These are phyloP conservation scores for Amiota communis DNA, from an alignment of 2,888 invertebrate species.

Conservation along the genomic window DNA sequence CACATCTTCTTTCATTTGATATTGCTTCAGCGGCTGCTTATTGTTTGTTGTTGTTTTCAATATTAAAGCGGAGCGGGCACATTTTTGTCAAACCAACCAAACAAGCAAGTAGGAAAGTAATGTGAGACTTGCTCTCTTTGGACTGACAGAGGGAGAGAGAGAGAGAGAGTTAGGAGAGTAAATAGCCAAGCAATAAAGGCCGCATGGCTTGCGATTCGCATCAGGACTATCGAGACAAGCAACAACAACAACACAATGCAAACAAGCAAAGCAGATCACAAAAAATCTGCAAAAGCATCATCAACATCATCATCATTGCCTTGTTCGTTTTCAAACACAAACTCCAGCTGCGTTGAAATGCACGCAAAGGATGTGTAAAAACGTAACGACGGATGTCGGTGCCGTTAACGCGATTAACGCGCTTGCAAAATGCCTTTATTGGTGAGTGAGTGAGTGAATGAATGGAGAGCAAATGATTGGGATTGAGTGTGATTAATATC, in stretches of 20 bases:
- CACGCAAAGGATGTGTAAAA: slow-evolving; percentile 6
- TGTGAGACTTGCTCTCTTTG: background rate
- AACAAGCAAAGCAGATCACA: background rate
- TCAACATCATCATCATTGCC: no score
- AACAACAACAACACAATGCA: slow-evolving; percentile 4
- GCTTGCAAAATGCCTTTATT: background rate
- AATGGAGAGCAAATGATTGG: no score
- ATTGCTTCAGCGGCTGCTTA: slow-evolving; percentile 19
- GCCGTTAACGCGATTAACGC: slow-evolving; percentile 18
- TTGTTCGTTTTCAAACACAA: background rate
- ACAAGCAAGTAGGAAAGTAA: background rate
- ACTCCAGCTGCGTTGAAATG: slow-evolving; percentile 22
- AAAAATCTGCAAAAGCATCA: no score
- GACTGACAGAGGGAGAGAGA: no score
- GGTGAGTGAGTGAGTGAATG: no score
- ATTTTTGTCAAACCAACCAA: no score
- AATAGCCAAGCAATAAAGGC: slow-evolving; percentile 5
- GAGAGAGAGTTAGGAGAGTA: background rate
- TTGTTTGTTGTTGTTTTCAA: slow-evolving; percentile 8
- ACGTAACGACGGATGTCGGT: background rate
- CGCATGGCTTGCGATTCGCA: slow-evolving; percentile 8
- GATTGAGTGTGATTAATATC: no score
- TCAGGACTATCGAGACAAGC: slow-evolving; percentile 4
- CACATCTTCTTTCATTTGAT: background rate
- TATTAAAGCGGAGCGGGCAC: slow-evolving; percentile 8